Evolutionary conservation across 1,140 invertebrate species (phyloP).

Genomic region (Psix sp.): DNA sequence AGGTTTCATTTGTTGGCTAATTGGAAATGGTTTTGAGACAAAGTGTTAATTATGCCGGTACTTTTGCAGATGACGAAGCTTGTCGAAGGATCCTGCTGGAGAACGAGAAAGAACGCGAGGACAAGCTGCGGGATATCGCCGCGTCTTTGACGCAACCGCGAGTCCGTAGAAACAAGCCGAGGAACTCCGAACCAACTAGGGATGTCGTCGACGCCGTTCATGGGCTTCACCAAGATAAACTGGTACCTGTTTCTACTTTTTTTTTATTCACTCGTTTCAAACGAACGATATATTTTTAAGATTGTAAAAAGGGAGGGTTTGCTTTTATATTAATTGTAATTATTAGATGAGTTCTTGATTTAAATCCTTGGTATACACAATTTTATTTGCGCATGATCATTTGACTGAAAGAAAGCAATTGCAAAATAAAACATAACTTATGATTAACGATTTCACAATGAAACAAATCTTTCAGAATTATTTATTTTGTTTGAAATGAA

Average conservation of each 20-base stretch:
- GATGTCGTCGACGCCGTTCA: constrained; percentile 75
- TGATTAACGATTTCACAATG: no score
- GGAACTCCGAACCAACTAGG: constrained; percentile 74
- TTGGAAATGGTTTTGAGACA: neutral
- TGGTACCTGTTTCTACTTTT: constrained; percentile 64
- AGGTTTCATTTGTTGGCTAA: neutral
- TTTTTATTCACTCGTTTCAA: constrained; percentile 2
- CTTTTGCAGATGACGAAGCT: constrained; percentile 70
- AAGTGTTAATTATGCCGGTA: constrained; percentile 39
- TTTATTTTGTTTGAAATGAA: no score
- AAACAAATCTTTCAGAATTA: no score
- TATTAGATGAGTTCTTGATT: no score
- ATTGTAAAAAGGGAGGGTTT: no score
- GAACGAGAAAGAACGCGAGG: constrained; percentile 81
- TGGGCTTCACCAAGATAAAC: constrained; percentile 73
- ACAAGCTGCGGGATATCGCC: constrained; percentile 84
- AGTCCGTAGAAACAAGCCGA: constrained; percentile 73
- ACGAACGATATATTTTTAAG: no score
- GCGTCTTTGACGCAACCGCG: constrained; percentile 82
- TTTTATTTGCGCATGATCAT: no score
- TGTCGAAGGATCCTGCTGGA: constrained; percentile 76
- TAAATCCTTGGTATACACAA: no score
- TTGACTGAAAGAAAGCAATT: neutral
- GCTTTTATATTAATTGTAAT: no score
- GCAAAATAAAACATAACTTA: no score